Conservation (phyloP, 1,140 invertebrate species). For the Ylistrum balloti region DNA sequence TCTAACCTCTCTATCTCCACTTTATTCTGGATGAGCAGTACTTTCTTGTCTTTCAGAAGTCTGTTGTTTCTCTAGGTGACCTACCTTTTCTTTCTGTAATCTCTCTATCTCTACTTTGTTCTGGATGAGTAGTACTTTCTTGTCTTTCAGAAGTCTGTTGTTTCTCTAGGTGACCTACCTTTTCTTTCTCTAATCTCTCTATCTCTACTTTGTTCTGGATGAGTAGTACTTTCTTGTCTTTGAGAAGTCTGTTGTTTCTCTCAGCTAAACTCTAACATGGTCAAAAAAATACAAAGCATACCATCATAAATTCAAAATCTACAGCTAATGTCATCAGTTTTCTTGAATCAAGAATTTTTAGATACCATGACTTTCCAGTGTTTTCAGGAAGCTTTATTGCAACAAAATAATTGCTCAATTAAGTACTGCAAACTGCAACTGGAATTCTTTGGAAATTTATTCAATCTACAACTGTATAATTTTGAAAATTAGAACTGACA, state of each 20-base stretch:
- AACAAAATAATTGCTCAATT: too few relatives aligned
- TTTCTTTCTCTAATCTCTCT: conserved; percentile 76
- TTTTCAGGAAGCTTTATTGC: too few relatives aligned
- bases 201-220: conserved; percentile 76
- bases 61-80: conserved; percentile 72
- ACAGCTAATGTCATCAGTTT: too few relatives aligned
- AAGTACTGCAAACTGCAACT: too few relatives aligned
- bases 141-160: conserved; percentile 77
- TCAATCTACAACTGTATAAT: too few relatives aligned
- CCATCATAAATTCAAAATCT: too few relatives aligned
- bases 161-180: conserved; percentile 69
- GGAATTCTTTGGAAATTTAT: too few relatives aligned
- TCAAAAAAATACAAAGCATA: background rate
- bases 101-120: conserved; percentile 73
- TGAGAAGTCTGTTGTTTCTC: conserved; percentile 77
- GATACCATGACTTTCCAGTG: too few relatives aligned
- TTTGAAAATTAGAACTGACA: too few relatives aligned
- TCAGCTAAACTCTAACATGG: conserved; percentile 75
- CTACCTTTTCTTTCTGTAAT: conserved; percentile 76
- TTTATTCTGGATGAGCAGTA: conserved; percentile 76
- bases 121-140: conserved; percentile 76
- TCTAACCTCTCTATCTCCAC: conserved; percentile 71
- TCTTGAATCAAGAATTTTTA: too few relatives aligned
- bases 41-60: conserved; percentile 77
- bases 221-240: conserved; percentile 77